A percentile compares a stretch with the other conserved stretches of the same genome.
These are phyloP conservation scores for Ceyx melanurus DNA, from an alignment of 2,113 vertebrate species.

Conservation along the genomic window DNA sequence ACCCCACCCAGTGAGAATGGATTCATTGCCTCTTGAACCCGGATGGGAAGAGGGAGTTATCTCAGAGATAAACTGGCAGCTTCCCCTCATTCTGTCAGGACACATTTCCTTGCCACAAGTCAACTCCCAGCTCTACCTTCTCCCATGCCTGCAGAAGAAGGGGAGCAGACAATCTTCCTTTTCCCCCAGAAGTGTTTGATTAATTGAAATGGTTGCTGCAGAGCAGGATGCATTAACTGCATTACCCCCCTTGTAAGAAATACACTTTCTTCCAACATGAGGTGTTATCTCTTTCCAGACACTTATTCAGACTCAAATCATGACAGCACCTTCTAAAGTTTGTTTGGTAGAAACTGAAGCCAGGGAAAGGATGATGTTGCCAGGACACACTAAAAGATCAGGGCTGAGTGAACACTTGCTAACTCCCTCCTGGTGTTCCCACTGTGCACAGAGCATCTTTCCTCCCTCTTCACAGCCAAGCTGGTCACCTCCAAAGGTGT, in stretches of 20 bases:
- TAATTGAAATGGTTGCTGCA: background rate
- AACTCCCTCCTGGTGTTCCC: background rate
- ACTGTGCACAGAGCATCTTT: background rate
- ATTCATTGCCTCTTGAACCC: background rate
- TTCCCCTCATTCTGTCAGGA: background rate
- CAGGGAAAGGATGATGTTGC: background rate
- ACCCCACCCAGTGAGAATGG: slow-evolving; percentile 23
- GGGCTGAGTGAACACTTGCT: rapidly evolving
- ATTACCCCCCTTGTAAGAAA: background rate
- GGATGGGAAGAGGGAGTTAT: slow-evolving; percentile 23
- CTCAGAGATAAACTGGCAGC: background rate
- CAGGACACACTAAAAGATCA: background rate
- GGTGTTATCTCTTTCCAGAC: background rate
- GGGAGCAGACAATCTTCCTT: background rate
- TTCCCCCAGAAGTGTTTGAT: background rate
- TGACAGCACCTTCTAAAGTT: background rate
- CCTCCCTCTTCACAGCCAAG: background rate
- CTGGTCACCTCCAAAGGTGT: background rate
- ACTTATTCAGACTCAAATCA: background rate
- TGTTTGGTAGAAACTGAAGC: background rate
- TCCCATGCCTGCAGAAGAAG: background rate
- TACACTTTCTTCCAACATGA: background rate
- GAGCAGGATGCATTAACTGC: background rate
- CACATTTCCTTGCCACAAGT: background rate
- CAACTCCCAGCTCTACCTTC: background rate